A percentile compares a stretch with the other conserved stretches of the same genome.
Evolutionary conservation across 2,797 vertebrate species (phyloP).

Genomic region (Fistularia commersonii): DNA sequence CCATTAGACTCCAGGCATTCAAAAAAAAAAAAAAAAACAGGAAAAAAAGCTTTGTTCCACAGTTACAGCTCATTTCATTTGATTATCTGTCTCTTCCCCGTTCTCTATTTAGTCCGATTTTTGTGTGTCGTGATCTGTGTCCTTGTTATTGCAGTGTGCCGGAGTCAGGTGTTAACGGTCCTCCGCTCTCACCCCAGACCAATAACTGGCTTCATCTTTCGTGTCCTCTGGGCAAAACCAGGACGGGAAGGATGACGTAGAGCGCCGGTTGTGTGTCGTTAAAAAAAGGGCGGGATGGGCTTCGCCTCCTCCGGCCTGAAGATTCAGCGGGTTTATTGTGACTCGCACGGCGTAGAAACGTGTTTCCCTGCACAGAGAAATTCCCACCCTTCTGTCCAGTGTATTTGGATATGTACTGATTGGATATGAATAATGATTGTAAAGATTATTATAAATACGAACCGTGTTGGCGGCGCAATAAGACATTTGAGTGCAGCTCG

Average conservation of each 20-base stretch:
- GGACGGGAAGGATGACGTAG: constrained; percentile 1
- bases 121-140: constrained; percentile 26
- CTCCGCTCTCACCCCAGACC: constrained; percentile 17
- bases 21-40: constrained; percentile 17
- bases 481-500: too few relatives aligned
- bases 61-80: constrained; percentile 59
- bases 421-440: too few relatives aligned
- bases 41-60: constrained; percentile 35
- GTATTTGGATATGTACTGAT: too few relatives aligned
- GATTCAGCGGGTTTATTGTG: too few relatives aligned
- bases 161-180: constrained; percentile 40
- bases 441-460: too few relatives aligned
- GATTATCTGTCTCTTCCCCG: constrained; percentile 35
- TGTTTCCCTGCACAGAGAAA: too few relatives aligned
- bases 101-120: constrained; percentile 46
- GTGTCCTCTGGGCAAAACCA: constrained; percentile 18
- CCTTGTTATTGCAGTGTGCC: constrained; percentile 23
- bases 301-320: too few relatives aligned
- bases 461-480: too few relatives aligned
- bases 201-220: constrained; percentile 22
- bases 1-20: constrained; percentile 43
- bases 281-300: too few relatives aligned
- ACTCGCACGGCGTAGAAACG: too few relatives aligned
- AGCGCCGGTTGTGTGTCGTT: too few relatives aligned
- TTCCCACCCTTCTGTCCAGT: too few relatives aligned